These are phyloP conservation scores for Catajapyx aquilonaris DNA, from an alignment of 1,140 invertebrate species.

Conservation along the genomic window DNA sequence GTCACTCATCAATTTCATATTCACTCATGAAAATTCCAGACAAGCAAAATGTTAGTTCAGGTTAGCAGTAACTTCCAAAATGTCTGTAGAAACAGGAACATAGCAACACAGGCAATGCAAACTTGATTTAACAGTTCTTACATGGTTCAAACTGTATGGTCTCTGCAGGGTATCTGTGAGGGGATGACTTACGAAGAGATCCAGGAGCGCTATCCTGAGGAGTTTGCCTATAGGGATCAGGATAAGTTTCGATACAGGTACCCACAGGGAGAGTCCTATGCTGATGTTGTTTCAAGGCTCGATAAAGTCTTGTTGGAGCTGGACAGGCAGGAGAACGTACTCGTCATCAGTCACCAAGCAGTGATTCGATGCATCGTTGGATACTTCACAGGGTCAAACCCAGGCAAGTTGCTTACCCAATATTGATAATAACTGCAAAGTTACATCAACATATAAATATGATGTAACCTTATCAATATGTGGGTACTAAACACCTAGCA, in stretches of 20 bases:
- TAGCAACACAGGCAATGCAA: too few species aligned
- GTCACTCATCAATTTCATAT: too few species aligned
- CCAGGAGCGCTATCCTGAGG: slow-evolving; percentile 66
- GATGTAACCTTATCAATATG: background rate
- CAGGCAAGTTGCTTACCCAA: slow-evolving; percentile 25
- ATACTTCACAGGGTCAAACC: slow-evolving; percentile 67
- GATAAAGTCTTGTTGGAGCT: slow-evolving; percentile 58
- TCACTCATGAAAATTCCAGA: too few species aligned
- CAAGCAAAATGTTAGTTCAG: too few species aligned
- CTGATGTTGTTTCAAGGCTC: slow-evolving; percentile 66
- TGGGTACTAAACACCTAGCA: background rate
- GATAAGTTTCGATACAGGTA: slow-evolving; percentile 85
- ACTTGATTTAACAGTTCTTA: too few species aligned
- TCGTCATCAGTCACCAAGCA: slow-evolving; percentile 79
- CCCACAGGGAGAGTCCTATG: slow-evolving; percentile 75
- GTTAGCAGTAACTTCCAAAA: too few species aligned
- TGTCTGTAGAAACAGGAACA: too few species aligned
- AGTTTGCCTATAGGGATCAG: slow-evolving; percentile 74
- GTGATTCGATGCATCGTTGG: slow-evolving; percentile 75
- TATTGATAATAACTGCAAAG: slow-evolving; percentile 1
- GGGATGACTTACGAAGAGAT: slow-evolving; percentile 86
- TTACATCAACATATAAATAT: slow-evolving; percentile 1
- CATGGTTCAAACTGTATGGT: slow-evolving; percentile 10
- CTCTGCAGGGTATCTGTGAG: slow-evolving; percentile 67
- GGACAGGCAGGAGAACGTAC: slow-evolving; percentile 61